Percentiles rank a stretch among this genome's conserved stretches.
These are phyloP conservation scores for Hemichromis elongatus DNA, from an alignment of 2,113 vertebrate genomes.

Conservation along the genomic window DNA sequence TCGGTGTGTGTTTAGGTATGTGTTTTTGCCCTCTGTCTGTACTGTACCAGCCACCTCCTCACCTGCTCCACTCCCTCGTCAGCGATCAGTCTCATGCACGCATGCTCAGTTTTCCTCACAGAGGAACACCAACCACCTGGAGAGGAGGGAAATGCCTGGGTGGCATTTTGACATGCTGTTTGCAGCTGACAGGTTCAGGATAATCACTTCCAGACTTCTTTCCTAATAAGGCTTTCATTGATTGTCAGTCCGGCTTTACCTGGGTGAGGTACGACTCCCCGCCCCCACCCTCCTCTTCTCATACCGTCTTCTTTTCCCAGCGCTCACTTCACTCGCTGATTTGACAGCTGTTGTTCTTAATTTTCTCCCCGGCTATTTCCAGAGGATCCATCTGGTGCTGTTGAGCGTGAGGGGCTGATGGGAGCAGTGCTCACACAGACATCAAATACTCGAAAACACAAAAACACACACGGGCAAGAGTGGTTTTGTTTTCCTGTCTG, in stretches of 20 bases:
- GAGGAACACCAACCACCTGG: conserved; percentile 31
- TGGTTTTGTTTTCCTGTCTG: not conserved
- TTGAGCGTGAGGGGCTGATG: conserved; percentile 2
- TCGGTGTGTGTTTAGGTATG: not conserved
- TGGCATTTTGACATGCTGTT: conserved; percentile 47
- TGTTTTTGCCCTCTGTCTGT: conserved; percentile 9
- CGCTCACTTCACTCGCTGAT: not conserved
- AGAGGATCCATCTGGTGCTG: conserved; percentile 48
- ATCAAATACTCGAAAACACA: not conserved
- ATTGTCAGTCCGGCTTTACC: conserved; percentile 45
- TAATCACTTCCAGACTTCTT: conserved; percentile 53
- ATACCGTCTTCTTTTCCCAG: not conserved
- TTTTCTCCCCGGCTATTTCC: conserved; percentile 47
- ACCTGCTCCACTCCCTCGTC: not conserved
- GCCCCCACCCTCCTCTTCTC: not conserved
- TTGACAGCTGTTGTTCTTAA: conserved; percentile 61
- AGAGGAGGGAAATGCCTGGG: not conserved
- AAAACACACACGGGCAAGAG: not conserved
- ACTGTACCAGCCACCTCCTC: not conserved
- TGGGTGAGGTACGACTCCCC: not conserved
- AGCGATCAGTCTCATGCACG: conserved; percentile 37
- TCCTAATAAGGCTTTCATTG: conserved; percentile 47
- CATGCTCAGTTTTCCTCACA: conserved; percentile 20
- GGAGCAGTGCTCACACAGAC: not conserved
- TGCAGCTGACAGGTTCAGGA: conserved; percentile 55